Evolutionary conservation across 2,797 vertebrate species (phyloP), one percentile per base, ranked within the genome.

Genomic region (Masticophis lateralis): DNA sequence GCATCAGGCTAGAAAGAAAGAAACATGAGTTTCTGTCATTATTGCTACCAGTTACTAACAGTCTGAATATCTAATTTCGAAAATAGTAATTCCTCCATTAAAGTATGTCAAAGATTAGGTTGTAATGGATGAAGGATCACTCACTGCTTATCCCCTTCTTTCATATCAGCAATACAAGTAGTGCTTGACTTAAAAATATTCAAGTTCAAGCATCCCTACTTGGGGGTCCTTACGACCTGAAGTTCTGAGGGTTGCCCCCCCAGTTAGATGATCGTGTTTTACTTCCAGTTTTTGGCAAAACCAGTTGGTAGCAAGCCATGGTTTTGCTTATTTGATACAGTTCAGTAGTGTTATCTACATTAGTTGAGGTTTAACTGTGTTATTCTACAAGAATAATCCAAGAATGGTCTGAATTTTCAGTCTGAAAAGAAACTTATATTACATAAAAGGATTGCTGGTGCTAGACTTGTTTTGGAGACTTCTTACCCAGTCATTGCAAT

Each of bases 401-500:
- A 92, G 11, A 53, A 69, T 60, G 32, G 11, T 32, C n/a, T n/a
- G 28, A 27, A 90, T 56, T n/a, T 79, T 47, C 74, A 79, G 32
- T 79, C 74, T 79, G 9, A 79, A 83, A 37, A 25, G 10, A 47
- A 83, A 83, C 20, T 83, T 47, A 83, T 47, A 83, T 47, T 69
- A 56, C 27, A 0, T 92, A 55, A 86, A 63, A 92, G n/a, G 11
- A 18, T n/a, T 0, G 90, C 8, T 18, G 47, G 43, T 57, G 5
- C 74, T 51, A 90, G 74, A 93, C 56, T 94, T 14, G n/a, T 1
- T 93, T n/a, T 12, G 18, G 37, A 91, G n/a, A 94, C 91, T 93
- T 63, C 95, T 96, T 97, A 99, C 99, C 98, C 97, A 2, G 99
- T 98, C 97, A 98, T 98, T 92, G 97, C 97, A 87, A 99, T 97